phyloP scores from a whole-genome alignment of 2,113 vertebrate species.

The Geothlypis trichas region DNA sequence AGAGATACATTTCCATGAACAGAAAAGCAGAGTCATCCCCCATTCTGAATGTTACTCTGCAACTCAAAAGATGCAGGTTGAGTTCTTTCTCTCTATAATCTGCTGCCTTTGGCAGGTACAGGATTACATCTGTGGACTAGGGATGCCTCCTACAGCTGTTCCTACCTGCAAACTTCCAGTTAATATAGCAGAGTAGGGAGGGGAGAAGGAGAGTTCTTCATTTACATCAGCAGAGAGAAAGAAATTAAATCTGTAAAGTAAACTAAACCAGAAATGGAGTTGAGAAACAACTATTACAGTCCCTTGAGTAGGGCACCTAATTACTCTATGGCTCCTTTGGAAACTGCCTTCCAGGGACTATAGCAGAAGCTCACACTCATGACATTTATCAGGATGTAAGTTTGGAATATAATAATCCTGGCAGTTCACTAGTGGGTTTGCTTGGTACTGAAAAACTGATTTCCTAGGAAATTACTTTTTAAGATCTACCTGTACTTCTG shows the following conservation, averaged over 20 bases:
- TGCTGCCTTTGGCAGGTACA: not conserved
- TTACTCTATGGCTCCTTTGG: not conserved
- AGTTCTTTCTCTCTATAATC: not conserved
- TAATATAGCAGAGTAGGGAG: not conserved
- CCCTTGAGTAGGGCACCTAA: not conserved
- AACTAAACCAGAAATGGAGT: not conserved
- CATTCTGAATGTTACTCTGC: not conserved
- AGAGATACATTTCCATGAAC: not conserved
- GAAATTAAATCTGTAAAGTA: not conserved
- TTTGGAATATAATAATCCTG: not conserved
- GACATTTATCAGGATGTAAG: not conserved
- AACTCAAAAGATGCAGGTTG: not conserved
- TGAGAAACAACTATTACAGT: not conserved
- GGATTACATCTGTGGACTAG: accelerated
- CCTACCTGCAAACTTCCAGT: not conserved
- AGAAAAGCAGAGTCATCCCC: not conserved
- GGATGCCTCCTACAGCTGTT: not conserved
- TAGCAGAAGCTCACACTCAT: not conserved
- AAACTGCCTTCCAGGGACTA: not conserved
- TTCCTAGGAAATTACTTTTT: not conserved
- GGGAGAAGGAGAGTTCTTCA: not conserved
- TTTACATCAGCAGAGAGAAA: not conserved
- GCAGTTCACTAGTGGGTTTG: not conserved
- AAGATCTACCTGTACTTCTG: not conserved
- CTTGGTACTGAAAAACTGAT: not conserved